A percentile compares a stretch with the other conserved stretches of the same genome.
These are phyloP conservation scores for Notarius quadriscutis DNA, from an alignment of 2,113 vertebrate species.

Conservation along the genomic window DNA sequence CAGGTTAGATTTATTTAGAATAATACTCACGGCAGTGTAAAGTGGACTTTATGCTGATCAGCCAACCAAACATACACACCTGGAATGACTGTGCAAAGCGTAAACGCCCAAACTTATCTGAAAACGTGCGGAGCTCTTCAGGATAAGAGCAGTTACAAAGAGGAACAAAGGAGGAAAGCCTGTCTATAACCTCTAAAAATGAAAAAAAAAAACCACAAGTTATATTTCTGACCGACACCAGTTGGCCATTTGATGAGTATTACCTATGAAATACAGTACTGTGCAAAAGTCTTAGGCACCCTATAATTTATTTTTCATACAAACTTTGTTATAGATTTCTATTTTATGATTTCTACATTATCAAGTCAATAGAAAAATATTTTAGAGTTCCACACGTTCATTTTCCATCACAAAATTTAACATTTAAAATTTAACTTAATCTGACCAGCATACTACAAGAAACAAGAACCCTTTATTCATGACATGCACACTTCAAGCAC, in stretches of 20 bases:
- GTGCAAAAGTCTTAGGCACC: too few species aligned
- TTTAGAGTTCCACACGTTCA: too few species aligned
- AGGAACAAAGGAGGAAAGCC: constrained; percentile 34
- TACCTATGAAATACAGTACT: neutral
- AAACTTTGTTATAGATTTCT: too few species aligned
- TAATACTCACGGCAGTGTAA: neutral
- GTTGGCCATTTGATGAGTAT: neutral
- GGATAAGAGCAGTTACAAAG: constrained; percentile 37
- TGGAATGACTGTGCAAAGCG: constrained; percentile 45
- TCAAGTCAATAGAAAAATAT: too few species aligned
- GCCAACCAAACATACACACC: constrained; percentile 16
- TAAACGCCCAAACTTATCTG: constrained; percentile 36
- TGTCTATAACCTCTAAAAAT: constrained; percentile 28
- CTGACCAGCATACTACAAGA: too few species aligned
- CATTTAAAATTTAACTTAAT: too few species aligned
- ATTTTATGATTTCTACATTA: too few species aligned
- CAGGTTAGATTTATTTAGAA: neutral
- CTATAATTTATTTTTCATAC: too few species aligned
- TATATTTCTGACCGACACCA: neutral
- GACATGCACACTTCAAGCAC: too few species aligned
- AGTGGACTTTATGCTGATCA: neutral
- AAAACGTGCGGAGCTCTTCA: constrained; percentile 37
- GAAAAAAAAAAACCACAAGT: neutral
- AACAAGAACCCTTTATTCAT: too few species aligned
- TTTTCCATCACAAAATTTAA: too few species aligned